phyloP scores from a whole-genome alignment of 2,113 vertebrate species.

The Rostratula benghalensis region DNA sequence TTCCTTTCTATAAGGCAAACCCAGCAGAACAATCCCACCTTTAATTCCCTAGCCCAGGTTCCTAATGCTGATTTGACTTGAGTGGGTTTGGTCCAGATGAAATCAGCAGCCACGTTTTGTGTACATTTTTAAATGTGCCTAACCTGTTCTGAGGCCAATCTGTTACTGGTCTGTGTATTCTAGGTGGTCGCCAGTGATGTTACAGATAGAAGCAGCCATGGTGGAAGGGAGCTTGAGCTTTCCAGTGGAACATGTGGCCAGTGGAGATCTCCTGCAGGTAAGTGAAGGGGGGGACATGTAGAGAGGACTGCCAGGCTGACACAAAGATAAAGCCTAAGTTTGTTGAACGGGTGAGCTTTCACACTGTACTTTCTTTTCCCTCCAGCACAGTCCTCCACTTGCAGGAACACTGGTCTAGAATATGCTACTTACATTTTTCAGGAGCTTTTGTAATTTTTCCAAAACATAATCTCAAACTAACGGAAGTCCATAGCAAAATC shows the following conservation, averaged over 20 bases:
- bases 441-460: background rate
- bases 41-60: background rate
- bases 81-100: background rate
- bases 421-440: background rate
- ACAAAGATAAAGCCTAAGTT: background rate
- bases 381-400: background rate
- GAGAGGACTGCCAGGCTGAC: background rate
- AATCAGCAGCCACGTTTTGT: background rate
- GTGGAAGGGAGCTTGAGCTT: background rate
- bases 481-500: background rate
- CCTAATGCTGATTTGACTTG: fast-evolving
- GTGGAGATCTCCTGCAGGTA: background rate
- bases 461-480: background rate
- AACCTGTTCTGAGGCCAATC: background rate
- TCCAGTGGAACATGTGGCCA: background rate
- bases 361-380: background rate
- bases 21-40: background rate
- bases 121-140: background rate
- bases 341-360: background rate
- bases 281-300: background rate
- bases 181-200: background rate
- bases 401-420: background rate
- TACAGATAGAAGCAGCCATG: background rate
- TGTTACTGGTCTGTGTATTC: background rate
- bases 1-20: background rate